A percentile compares a stretch with the other conserved stretches of the same genome.
phyloP scores from a whole-genome alignment of 2,888 invertebrate species.

The Blastobasis lacticolella region DNA sequence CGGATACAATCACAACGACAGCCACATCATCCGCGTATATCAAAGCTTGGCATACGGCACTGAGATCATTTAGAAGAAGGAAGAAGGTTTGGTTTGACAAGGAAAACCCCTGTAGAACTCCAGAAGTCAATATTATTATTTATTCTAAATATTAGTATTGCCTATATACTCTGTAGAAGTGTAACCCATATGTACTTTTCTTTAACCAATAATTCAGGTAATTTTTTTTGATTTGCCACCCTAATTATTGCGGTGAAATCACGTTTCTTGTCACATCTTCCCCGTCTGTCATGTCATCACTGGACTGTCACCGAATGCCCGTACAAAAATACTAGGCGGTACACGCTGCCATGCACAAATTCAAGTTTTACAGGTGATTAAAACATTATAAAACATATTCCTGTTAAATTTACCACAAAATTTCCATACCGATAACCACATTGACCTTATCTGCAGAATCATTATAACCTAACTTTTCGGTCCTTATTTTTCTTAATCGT shows the following conservation, averaged over 20 bases:
- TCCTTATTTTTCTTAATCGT: not conserved
- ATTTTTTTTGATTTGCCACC: not conserved
- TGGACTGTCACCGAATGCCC: slow-evolving; percentile 62
- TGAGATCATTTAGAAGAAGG: no score
- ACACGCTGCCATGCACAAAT: slow-evolving; percentile 68
- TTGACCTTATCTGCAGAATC: slow-evolving; percentile 35
- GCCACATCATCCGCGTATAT: no score
- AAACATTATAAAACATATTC: slow-evolving; percentile 2
- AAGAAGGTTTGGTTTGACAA: no score
- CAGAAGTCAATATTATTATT: no score
- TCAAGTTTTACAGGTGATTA: slow-evolving; percentile 62
- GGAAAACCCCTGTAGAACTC: no score
- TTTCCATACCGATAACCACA: no score
- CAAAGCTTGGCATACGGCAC: no score
- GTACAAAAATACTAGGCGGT: slow-evolving; percentile 62
- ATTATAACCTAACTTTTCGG: slow-evolving; percentile 48
- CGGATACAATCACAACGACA: no score
- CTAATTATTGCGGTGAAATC: slow-evolving; percentile 13
- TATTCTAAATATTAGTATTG: no score
- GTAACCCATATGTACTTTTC: no score
- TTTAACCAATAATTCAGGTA: no score
- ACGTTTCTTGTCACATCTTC: slow-evolving; percentile 22
- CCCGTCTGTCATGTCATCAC: slow-evolving; percentile 61
- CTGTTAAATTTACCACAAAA: slow-evolving; percentile 4
- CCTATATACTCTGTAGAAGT: no score